phyloP scores from a whole-genome alignment of 2,888 invertebrate species.

The Pristionchus arcanus region DNA sequence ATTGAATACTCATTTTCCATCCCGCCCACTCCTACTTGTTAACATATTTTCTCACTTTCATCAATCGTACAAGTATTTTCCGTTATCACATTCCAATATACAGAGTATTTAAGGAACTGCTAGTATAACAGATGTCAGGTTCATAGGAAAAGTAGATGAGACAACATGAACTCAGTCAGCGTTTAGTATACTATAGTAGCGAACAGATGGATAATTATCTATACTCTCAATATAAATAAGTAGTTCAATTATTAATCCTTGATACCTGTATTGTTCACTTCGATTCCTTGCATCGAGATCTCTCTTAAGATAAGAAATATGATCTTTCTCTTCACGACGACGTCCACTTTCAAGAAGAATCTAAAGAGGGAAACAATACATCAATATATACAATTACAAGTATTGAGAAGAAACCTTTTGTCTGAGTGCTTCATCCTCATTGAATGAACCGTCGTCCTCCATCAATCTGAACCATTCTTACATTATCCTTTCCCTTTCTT shows the following conservation, averaged over 20 bases:
- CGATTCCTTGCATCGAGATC: conserved; percentile 95
- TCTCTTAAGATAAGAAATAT: conserved; percentile 90
- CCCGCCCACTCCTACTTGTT: conserved; percentile 42
- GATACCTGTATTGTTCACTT: conserved; percentile 89
- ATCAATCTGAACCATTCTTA: conserved; percentile 85
- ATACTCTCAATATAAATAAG: neutral
- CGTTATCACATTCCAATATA: neutral
- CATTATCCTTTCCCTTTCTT: neutral
- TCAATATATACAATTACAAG: neutral
- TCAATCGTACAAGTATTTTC: neutral
- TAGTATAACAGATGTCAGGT: conserved; percentile 32
- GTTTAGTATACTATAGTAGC: neutral
- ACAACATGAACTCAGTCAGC: neutral
- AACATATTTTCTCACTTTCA: neutral
- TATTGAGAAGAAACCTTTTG: conserved; percentile 28
- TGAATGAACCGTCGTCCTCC: conserved; percentile 90
- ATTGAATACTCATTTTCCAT: conserved; percentile 18
- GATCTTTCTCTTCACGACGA: conserved; percentile 84
- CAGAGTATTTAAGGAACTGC: conserved; percentile 28
- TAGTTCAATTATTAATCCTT: neutral
- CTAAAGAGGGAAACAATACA: neutral
- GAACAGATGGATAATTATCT: neutral
- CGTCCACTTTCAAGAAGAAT: conserved; percentile 74
- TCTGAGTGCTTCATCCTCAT: conserved; percentile 85
- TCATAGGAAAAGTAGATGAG: neutral